Conservation (phyloP, 2,113 vertebrate genomes). For the Maccullochella peelii region DNA sequence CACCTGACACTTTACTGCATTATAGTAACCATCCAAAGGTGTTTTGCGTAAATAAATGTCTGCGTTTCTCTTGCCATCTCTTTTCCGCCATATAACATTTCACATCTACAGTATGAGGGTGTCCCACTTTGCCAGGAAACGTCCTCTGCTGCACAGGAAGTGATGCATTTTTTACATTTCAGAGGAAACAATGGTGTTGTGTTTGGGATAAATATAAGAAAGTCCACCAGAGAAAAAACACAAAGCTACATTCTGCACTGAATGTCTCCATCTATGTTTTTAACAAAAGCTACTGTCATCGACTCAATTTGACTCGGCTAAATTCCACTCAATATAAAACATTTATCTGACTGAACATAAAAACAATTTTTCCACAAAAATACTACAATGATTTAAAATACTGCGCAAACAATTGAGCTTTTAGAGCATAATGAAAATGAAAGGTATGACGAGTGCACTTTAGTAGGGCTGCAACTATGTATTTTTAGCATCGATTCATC, state of each 20-base stretch:
- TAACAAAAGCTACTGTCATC: neutral
- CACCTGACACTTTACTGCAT: constrained; percentile 1
- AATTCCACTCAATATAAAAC: neutral
- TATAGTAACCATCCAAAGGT: neutral
- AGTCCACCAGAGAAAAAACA: neutral
- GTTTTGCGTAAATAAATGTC: neutral
- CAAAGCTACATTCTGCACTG: neutral
- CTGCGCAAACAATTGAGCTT: neutral
- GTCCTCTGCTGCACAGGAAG: constrained; percentile 31
- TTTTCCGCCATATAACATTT: neutral
- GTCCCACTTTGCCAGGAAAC: constrained; percentile 1
- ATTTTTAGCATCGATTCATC: neutral
- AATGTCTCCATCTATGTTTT: neutral
- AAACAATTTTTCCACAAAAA: neutral
- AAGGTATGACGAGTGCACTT: neutral
- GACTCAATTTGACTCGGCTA: neutral
- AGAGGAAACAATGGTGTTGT: constrained; percentile 6
- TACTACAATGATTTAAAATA: neutral
- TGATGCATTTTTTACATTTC: neutral
- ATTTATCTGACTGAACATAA: neutral
- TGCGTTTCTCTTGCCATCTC: neutral
- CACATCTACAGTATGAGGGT: neutral
- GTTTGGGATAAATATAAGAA: neutral
- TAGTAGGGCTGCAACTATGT: neutral
- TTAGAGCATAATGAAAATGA: neutral